Evolutionary conservation across 2,113 vertebrate genomes (phyloP), one percentile per base, ranked within the genome.

Genomic region (Theristicus caerulescens): DNA sequence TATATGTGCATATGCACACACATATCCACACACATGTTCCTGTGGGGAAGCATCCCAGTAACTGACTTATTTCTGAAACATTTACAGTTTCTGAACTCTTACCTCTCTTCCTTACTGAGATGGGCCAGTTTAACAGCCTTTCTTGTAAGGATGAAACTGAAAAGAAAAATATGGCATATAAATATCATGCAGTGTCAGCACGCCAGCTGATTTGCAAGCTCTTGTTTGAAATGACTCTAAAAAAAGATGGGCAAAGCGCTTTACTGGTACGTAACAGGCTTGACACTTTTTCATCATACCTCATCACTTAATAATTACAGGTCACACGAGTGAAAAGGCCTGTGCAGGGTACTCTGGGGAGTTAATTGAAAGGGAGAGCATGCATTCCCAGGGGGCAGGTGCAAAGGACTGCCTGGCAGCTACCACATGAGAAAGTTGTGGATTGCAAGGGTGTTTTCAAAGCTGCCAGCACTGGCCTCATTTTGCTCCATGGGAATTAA

Each of bases 91-190:
- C 51, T 71, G 81, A 91, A 82, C 38, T 95, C 96, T 95, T 98
- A 99, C 99, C 99, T 99, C 93, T 99, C 98, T 54, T 99, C 99
- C 94, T 98, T 99, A 89, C 97, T 98, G 87, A 99, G 96, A 44
- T 57, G 96, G 40, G 97, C 95, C 55, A 99, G 97, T 85, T 88
- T 98, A 91, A 99, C 92, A 89, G 99, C 98, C 94, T 99, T 99
- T 80, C 98, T 98, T 77, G 98, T 95, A 57, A 99, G 98, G 90
- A 99, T 99, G 96, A 99, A 99, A 71, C 99, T 99, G 95, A 27
- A 96, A 85, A 71, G 93, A 78, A 96, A 85, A 94, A 79, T 17
- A 94, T 2, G 26, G 22, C 18, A 44, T 6, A 31, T 86, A 55
- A 96, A 54, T 81, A 65, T 65, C 65, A 54, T 0, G 5, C 57